Base-by-base conservation (phyloP, 2,797 vertebrate species). In the Xenops minutus region DNA sequence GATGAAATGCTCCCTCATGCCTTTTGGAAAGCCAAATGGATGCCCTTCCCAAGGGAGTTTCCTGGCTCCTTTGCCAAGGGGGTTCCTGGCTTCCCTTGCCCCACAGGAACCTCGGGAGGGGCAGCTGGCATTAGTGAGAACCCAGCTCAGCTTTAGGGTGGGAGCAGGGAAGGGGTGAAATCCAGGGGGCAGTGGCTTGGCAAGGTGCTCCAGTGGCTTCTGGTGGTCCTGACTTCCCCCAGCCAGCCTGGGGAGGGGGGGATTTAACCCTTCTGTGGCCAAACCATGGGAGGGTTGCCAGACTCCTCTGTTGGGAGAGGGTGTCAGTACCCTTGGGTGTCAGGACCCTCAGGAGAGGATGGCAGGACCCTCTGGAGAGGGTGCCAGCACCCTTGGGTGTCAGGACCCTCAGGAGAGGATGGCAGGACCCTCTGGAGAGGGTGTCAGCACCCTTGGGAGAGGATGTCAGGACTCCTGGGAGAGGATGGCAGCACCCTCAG, bases 171-270 rank as follows among this genome's bases (percentile, higher is more conserved):
- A 89, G 64, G 93, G 84, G 37, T n/a, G 14, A 84, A 93, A 80
- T 64, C 64, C 52, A 26, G 36, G 44, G 5, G 43, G 13, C 9
- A 74, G 89, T 87, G 92, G 87, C 78, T 87, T 93, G 92, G 78
- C 82, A 93, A 44, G 82, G 89, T 39, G 56, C 56, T 78, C 72
- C 68, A 94, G 89, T 75, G 85, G 34, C 84, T 94, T 92, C 88
- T 83, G 82, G 72, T 95, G 82, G 88, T 91, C 61, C 81, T 29
- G 8, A 59, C 56, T 74, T 77, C 61, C 37, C 64, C 36, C 55
- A 44, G 19, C 19, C 9, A 9, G 19, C 43, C 43, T 44, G 43
- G 19, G 43, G 43, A 37, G 14, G 52, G 3, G 9, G 58, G 37
- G 58, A 17, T 88, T 92, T 95, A 92, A 92, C 91, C 76, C 49